Conservation (phyloP, 2,888 invertebrate genomes). For the Eretmocerus hayati region DNA sequence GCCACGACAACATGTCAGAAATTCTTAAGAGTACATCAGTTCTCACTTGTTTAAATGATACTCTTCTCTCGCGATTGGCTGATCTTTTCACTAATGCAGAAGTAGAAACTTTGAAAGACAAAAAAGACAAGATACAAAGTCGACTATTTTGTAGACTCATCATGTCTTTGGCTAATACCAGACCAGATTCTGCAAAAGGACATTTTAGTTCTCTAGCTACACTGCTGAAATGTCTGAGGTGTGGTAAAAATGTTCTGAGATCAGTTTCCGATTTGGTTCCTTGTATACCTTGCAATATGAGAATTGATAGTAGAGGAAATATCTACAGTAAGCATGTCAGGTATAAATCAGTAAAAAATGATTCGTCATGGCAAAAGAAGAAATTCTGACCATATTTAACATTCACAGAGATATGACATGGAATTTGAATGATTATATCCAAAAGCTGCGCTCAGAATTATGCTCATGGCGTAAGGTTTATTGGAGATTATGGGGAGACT, state of each 20-base stretch:
- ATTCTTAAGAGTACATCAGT: slow-evolving; percentile 81
- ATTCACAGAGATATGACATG: slow-evolving; percentile 63
- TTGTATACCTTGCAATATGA: slow-evolving; percentile 66
- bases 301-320: slow-evolving; percentile 66
- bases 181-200: slow-evolving; percentile 68
- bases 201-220: slow-evolving; percentile 76
- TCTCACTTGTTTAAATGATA: slow-evolving; percentile 74
- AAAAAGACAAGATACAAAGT: slow-evolving; percentile 82
- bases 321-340: slow-evolving; percentile 64
- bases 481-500: slow-evolving; percentile 89
- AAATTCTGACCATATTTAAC: slow-evolving; percentile 3
- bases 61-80: slow-evolving; percentile 55
- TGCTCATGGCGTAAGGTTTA: slow-evolving; percentile 88
- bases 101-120: slow-evolving; percentile 75
- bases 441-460: slow-evolving; percentile 67
- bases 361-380: neutral
- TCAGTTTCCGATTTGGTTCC: slow-evolving; percentile 65
- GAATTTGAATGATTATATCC: slow-evolving; percentile 75
- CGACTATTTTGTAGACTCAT: slow-evolving; percentile 78
- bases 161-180: slow-evolving; percentile 66
- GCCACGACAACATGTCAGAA: slow-evolving; percentile 79
- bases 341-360: slow-evolving; percentile 39
- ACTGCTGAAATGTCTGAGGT: slow-evolving; percentile 69
- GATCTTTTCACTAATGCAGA: slow-evolving; percentile 84
- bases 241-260: slow-evolving; percentile 65